Evolutionary conservation across 1,140 invertebrate genomes (phyloP), one percentile per base, ranked within the genome.

Genomic region (Drosophila tsacasi): DNA sequence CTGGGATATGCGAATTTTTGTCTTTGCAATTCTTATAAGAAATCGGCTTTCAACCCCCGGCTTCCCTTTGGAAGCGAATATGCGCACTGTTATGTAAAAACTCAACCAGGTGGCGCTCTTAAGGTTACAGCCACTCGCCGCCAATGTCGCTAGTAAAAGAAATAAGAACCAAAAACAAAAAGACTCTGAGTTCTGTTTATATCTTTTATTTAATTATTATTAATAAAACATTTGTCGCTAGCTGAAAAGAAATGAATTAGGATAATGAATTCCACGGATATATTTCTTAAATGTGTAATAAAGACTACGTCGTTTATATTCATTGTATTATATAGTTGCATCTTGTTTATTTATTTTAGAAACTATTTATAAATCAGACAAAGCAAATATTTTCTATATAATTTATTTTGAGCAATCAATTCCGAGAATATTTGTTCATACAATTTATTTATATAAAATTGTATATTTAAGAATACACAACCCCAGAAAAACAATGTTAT

Each of bases 71-170:
- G 59, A 52, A 35, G 13, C n/a, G 83, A 79, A 73, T 83, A 46
- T 83, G 83, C 83, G 83, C 84, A 87, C 35, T 21, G 8, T 47
- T 12, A 0, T n/a, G 9, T 23, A 13, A 39, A 35, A 50, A 25
- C 79, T 42, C 42, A 9, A 3, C 61, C 25, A 87, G 83, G 63
- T 83, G 83, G 83, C 83, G 83, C 72, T 63, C 6, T 10, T 9
- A 7, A 44, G 30, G 49, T 71, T 87, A 30, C 79, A 21, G 5
- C 58, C 54, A 55, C 15, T 66, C 63, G 49, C 83, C 74, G 47
- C 25, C 39, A 17, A 52, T 52, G 74, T 50, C 74, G 72, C 73
- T 64, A 50, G n/a, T 49, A 50, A 65, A 42, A 12, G 8, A 21
- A 15, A 30, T 13, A 10, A 12, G 9, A 32, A 21, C 17, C 46